These are phyloP conservation scores for Carpatolechia fugitivella DNA, from an alignment of 2,888 invertebrate genomes.

Conservation along the genomic window DNA sequence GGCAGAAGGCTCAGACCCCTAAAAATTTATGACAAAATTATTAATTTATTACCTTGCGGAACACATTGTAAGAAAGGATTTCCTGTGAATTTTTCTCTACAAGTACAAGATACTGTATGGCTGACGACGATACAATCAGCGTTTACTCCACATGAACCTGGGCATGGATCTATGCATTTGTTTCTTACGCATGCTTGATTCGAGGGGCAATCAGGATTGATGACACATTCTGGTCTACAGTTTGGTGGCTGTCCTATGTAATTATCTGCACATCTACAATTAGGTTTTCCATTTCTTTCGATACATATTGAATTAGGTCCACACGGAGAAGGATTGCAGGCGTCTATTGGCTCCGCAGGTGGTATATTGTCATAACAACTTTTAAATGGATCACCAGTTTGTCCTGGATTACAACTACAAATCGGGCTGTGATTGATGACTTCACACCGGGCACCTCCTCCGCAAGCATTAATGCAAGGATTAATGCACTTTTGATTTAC, in stretches of 20 bases:
- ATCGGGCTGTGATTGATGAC: slow-evolving; percentile 93
- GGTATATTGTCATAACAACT: slow-evolving; percentile 80
- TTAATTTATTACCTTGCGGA: slow-evolving; percentile 72
- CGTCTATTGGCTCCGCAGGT: slow-evolving; percentile 64
- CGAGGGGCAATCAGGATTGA: slow-evolving; percentile 88
- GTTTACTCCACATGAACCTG: slow-evolving; percentile 88
- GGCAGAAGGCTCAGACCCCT: too few relatives aligned
- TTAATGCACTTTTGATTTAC: slow-evolving; percentile 90
- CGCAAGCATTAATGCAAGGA: slow-evolving; percentile 91
- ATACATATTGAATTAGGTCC: slow-evolving; percentile 89
- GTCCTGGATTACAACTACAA: slow-evolving; percentile 87
- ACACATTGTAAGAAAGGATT: slow-evolving; percentile 91
- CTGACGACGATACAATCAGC: slow-evolving; percentile 89
- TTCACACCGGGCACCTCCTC: slow-evolving; percentile 86
- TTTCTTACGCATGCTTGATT: slow-evolving; percentile 89
- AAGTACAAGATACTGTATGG: slow-evolving; percentile 90
- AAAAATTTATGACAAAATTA: too few relatives aligned
- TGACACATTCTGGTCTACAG: slow-evolving; percentile 90
- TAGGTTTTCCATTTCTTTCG: slow-evolving; percentile 81
- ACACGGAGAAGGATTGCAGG: slow-evolving; percentile 89
- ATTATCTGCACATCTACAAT: slow-evolving; percentile 87
- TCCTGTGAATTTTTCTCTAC: slow-evolving; percentile 86
- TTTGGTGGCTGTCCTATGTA: slow-evolving; percentile 90
- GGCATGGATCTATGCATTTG: slow-evolving; percentile 90
- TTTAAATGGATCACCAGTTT: slow-evolving; percentile 89